Percentiles rank a stretch among this genome's conserved stretches.
These are phyloP conservation scores for Prenolepis imparis DNA, from an alignment of 2,888 invertebrate genomes.

Conservation along the genomic window DNA sequence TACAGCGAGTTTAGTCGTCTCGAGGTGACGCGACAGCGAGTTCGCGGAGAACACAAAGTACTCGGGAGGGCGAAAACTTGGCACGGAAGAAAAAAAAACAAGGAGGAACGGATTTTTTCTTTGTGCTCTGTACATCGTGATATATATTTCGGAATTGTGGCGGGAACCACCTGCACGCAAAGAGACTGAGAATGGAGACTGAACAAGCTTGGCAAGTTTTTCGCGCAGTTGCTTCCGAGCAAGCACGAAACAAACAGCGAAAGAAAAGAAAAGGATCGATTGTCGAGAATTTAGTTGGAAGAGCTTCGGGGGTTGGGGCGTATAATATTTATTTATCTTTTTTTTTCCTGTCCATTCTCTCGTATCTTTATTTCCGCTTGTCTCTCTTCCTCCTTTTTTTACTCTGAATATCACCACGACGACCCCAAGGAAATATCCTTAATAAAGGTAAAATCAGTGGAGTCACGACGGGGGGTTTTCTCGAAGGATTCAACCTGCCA, in stretches of 20 bases:
- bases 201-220: slow-evolving; percentile 45
- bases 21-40: slow-evolving; percentile 38
- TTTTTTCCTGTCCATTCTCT: background rate
- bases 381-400: background rate
- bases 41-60: slow-evolving; percentile 31
- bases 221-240: slow-evolving; percentile 13
- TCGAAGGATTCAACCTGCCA: slow-evolving; percentile 63
- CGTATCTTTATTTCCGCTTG: background rate
- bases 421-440: background rate
- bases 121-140: background rate
- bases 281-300: slow-evolving; percentile 32
- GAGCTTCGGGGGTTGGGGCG: background rate
- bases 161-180: slow-evolving; percentile 23
- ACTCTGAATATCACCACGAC: slow-evolving; percentile 14
- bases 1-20: slow-evolving; percentile 39
- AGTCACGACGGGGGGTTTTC: background rate
- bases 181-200: slow-evolving; percentile 43
- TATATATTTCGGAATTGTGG: slow-evolving; percentile 16
- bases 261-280: slow-evolving; percentile 8
- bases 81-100: background rate
- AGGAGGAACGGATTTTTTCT: slow-evolving; percentile 17
- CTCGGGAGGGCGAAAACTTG: slow-evolving; percentile 39
- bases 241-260: slow-evolving; percentile 7
- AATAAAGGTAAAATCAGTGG: background rate
- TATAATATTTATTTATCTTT: slow-evolving; percentile 32